Evolutionary conservation across 1,140 invertebrate genomes (phyloP).

Genomic region (Ostrea edulis): DNA sequence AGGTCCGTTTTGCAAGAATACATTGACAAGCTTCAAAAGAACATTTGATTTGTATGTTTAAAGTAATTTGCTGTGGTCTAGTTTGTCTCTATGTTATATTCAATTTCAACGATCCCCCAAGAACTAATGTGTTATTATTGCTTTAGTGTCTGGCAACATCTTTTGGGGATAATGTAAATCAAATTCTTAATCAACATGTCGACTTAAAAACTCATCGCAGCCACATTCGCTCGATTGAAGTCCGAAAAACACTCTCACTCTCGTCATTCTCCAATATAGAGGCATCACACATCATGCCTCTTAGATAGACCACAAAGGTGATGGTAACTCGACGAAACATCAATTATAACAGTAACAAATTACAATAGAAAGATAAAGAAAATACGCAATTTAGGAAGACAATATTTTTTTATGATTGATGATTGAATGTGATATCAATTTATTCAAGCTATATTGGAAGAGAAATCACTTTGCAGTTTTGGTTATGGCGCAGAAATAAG

Average conservation of each 20-base stretch:
- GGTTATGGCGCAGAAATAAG: background rate
- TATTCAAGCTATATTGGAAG: background rate
- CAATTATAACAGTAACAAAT: slow-evolving; percentile 14
- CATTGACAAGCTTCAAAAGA: no score
- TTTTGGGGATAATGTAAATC: background rate
- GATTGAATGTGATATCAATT: slow-evolving; percentile 7
- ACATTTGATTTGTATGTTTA: no score
- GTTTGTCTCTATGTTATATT: no score
- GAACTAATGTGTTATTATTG: background rate
- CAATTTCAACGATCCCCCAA: background rate
- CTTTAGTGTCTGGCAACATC: background rate
- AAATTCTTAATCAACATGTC: slow-evolving; percentile 19
- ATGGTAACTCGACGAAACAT: background rate
- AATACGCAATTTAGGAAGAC: background rate
- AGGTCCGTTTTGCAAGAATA: no score
- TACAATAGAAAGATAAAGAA: background rate
- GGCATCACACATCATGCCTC: background rate
- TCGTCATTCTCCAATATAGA: background rate
- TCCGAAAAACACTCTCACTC: background rate
- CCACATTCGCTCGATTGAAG: background rate
- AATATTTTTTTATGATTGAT: slow-evolving; percentile 16
- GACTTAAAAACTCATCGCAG: slow-evolving; percentile 9
- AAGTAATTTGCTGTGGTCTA: no score
- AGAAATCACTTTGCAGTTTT: background rate
- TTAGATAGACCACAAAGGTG: background rate